Conservation (phyloP, 1,140 invertebrate genomes). For the Rhynchophorus ferrugineus region DNA sequence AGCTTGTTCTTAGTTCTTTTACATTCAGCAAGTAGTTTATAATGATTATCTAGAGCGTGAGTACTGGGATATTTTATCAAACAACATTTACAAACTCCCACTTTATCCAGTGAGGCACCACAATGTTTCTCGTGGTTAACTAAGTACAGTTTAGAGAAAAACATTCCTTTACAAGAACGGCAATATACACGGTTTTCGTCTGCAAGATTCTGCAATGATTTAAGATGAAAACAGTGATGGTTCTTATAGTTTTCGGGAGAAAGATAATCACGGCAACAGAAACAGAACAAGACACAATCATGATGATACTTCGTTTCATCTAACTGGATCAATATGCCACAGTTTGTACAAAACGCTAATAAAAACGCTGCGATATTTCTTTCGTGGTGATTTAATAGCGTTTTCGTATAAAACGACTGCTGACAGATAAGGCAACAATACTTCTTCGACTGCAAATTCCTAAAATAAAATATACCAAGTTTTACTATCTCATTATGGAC, state of each 20-base stretch:
- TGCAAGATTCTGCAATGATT: slow-evolving; percentile 1
- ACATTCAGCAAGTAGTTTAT: too few relatives aligned
- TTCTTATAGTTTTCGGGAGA: not conserved
- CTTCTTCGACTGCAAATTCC: not conserved
- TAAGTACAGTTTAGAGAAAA: not conserved
- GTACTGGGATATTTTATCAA: too few relatives aligned
- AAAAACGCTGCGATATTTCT: slow-evolving; percentile 2
- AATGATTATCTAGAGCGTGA: too few relatives aligned
- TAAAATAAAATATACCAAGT: too few relatives aligned
- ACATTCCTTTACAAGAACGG: slow-evolving; percentile 5
- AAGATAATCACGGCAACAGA: not conserved
- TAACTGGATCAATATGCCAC: not conserved
- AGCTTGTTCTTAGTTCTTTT: not conserved
- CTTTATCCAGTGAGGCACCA: not conserved
- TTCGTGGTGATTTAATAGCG: slow-evolving; percentile 18
- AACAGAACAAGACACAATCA: not conserved
- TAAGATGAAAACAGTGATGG: not conserved
- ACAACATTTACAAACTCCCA: not conserved
- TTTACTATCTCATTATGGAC: too few relatives aligned
- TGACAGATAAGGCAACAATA: slow-evolving; percentile 17
- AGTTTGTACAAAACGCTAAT: slow-evolving; percentile 3
- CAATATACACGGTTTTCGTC: not conserved
- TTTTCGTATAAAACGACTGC: slow-evolving; percentile 19
- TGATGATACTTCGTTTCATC: slow-evolving; percentile 1
- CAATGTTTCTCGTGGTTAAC: not conserved